Evolutionary conservation across 2,797 vertebrate genomes (phyloP).

Genomic region (Aplochiton taeniatus): DNA sequence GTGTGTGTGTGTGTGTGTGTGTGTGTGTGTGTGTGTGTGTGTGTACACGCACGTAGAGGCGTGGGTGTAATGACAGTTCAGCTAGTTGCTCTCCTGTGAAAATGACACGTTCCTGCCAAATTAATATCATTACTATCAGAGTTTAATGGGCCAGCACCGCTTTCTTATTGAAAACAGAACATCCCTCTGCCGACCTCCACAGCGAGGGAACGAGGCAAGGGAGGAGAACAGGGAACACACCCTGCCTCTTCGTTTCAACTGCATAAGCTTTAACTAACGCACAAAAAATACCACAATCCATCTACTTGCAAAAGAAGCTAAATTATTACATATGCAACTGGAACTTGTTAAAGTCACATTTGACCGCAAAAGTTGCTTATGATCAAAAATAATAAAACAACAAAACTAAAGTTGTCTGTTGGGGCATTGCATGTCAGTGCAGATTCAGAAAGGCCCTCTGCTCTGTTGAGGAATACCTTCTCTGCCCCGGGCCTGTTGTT

Average conservation of each 20-base stretch:
- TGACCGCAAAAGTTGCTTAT: neutral
- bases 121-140: constrained; percentile 96
- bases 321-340: constrained; percentile 8
- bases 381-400: neutral
- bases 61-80: constrained; percentile 71
- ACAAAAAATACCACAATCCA: too few relatives aligned
- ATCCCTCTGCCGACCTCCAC: constrained; percentile 76
- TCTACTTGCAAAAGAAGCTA: neutral
- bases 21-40: constrained; percentile 24
- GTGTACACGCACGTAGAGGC: constrained; percentile 12
- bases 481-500: constrained; percentile 26
- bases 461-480: constrained; percentile 15
- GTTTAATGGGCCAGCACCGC: constrained; percentile 91
- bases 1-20: constrained; percentile 20
- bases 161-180: constrained; percentile 83
- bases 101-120: constrained; percentile 97
- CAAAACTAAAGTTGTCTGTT: neutral
- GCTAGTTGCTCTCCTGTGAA: constrained; percentile 99
- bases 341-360: constrained; percentile 23
- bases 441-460: constrained; percentile 19
- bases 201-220: constrained; percentile 12
- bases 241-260: too few relatives aligned
- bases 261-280: too few relatives aligned
- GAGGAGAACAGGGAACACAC: constrained; percentile 20
- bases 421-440: too few relatives aligned